Conservation (phyloP, 2,797 vertebrate genomes). For the Anomalospiza imberbis region DNA sequence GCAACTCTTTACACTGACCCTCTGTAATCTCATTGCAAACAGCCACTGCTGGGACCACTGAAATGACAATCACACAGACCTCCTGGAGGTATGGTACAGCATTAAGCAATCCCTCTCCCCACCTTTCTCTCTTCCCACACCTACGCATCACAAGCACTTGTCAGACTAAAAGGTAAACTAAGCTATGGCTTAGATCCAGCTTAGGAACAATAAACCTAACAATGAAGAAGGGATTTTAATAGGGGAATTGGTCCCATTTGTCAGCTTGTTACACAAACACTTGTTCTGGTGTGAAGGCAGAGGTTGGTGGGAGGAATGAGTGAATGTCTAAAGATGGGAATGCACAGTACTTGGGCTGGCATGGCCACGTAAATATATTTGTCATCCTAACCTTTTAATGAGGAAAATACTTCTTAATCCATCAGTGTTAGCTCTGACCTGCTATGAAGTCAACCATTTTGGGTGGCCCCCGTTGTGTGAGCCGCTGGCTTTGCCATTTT, state of each 20-base stretch:
- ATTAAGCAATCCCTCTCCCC: not conserved
- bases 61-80: not conserved
- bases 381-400: not conserved
- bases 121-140: not conserved
- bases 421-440: not conserved
- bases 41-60: not conserved
- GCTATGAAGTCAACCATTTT: not conserved
- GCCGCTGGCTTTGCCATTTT: not conserved
- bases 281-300: not conserved
- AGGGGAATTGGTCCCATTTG: not conserved
- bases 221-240: not conserved
- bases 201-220: not conserved
- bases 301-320: not conserved
- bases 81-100: not conserved
- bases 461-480: not conserved
- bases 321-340: not conserved
- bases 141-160: not conserved
- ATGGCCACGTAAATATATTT: not conserved
- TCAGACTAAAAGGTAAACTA: not conserved
- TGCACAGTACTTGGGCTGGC: not conserved
- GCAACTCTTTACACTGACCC: not conserved
- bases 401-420: not conserved
- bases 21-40: not conserved
- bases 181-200: not conserved
- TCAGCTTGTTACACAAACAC: not conserved